Base-by-base conservation (phyloP, 92 coral and sea anemone species). In the Montipora capitata region DNA sequence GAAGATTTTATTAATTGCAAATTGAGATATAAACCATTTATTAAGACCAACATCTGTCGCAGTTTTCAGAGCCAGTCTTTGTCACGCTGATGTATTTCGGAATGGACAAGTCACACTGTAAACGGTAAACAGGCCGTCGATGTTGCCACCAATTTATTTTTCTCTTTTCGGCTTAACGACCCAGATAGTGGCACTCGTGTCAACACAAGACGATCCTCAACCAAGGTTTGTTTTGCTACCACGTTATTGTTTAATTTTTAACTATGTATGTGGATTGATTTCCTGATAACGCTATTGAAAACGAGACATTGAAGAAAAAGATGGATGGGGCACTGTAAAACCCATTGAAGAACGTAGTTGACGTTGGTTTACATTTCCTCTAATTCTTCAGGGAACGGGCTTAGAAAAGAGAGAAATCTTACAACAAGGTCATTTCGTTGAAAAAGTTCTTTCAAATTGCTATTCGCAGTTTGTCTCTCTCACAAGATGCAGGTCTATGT, bases 161-260 rank as follows among this genome's bases (percentile, higher is more conserved):
- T 80, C 76, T 14, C 18, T 69, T 14, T 10, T 48, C 52, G 10
- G 40, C 40, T 12, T 70, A 27, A 68, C 77, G 40, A n/a, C 48
- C 18, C 52, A 38, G 12, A 12, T 16, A 10, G 76, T 4, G 15
- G 52, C 7, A 48, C 16, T 2, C 44, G 85, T 13, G 14, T 51
- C 40, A 12, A 4, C 76, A 3, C 8, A 45, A 45, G 45, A 68
- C 18, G 85, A 81, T 7, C 62, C 52, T 0, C 40, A 14, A 40
- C 14, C 40, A 68, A 68, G 85, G 85, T 68, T 13, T n/a, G 83
- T 43, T 2, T 42, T 62, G 62, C 14, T 11, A 27, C 35, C 35
- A 27, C 57, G 15, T 39, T 44, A 15, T 42, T 38, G 4, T 38
- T 51, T 18, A 5, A 62, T 20, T 35, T 67, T 62, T 62, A 62